Conservation (phyloP, 2,888 invertebrate species). For the Nematopogon swammerdamellus region DNA sequence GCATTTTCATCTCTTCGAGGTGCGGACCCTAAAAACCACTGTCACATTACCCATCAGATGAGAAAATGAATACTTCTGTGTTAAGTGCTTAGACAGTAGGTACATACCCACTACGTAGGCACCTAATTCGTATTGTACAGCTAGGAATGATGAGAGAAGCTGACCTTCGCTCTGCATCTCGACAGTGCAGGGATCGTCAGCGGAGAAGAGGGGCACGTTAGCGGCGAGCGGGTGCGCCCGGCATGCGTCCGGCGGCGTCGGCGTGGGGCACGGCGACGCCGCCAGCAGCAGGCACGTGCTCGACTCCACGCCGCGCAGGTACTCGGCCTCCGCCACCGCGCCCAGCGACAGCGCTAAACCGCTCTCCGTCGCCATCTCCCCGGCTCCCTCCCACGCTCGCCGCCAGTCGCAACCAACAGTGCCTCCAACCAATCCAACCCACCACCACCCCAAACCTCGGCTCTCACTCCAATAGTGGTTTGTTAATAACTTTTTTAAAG, state of each 20-base stretch:
- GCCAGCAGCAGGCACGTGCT: slow-evolving; percentile 64
- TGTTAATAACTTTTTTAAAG: no score
- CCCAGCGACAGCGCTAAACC: background rate
- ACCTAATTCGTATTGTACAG: no score
- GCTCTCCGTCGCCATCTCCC: background rate
- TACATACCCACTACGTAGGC: background rate
- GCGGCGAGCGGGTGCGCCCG: slow-evolving; percentile 51
- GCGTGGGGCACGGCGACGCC: slow-evolving; percentile 59
- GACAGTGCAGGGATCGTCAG: slow-evolving; percentile 29
- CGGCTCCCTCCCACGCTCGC: no score
- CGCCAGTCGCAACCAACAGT: no score
- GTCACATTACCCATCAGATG: background rate
- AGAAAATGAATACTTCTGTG: background rate
- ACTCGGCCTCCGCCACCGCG: slow-evolving; percentile 18
- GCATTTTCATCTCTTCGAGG: no score
- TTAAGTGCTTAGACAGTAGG: background rate
- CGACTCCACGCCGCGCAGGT: slow-evolving; percentile 59
- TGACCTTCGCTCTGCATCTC: slow-evolving; percentile 34
- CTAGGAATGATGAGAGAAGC: no score
- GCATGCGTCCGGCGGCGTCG: slow-evolving; percentile 57
- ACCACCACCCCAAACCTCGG: no score
- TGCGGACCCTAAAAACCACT: no score
- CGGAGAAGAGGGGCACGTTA: slow-evolving; percentile 36
- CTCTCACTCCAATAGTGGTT: no score
- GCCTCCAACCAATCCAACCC: no score